A percentile compares a stretch with the other conserved stretches of the same genome.
These are phyloP conservation scores for Limnephilus lunatus DNA, from an alignment of 2,888 invertebrate species.

Conservation along the genomic window DNA sequence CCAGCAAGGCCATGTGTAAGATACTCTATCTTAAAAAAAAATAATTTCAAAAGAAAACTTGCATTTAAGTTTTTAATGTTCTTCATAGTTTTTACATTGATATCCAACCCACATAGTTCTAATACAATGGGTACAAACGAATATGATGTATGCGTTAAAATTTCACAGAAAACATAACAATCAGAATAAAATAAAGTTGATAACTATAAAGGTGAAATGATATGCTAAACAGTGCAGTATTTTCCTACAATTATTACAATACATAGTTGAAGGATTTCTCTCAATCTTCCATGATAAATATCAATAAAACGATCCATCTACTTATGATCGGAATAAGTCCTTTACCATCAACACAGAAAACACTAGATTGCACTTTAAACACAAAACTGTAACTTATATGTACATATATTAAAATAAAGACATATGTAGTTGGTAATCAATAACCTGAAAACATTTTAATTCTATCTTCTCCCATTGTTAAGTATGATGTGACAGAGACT, in stretches of 20 bases:
- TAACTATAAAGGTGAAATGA: conserved; percentile 14
- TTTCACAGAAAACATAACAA: conserved; percentile 37
- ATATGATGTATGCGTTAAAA: conserved; percentile 10
- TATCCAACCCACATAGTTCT: neutral
- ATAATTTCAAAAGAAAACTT: too few species aligned
- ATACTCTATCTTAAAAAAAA: too few species aligned
- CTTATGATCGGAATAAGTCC: neutral
- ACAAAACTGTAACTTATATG: neutral
- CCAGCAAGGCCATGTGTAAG: too few species aligned
- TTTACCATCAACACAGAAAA: neutral
- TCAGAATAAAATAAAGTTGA: conserved; percentile 33
- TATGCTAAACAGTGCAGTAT: conserved; percentile 9
- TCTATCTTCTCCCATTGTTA: neutral
- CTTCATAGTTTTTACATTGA: neutral
- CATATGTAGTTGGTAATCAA: neutral
- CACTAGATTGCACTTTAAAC: neutral
- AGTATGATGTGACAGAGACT: neutral
- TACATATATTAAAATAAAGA: too few species aligned
- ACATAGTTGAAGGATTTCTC: neutral
- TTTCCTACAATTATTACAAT: neutral
- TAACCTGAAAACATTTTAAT: neutral
- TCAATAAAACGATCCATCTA: neutral
- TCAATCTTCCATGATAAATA: neutral
- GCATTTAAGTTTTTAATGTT: too few species aligned
- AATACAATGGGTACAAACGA: conserved; percentile 2